A percentile compares a stretch with the other conserved stretches of the same genome.
Evolutionary conservation across 2,888 invertebrate genomes (phyloP).

Genomic region (Megalurothrips usitatus): DNA sequence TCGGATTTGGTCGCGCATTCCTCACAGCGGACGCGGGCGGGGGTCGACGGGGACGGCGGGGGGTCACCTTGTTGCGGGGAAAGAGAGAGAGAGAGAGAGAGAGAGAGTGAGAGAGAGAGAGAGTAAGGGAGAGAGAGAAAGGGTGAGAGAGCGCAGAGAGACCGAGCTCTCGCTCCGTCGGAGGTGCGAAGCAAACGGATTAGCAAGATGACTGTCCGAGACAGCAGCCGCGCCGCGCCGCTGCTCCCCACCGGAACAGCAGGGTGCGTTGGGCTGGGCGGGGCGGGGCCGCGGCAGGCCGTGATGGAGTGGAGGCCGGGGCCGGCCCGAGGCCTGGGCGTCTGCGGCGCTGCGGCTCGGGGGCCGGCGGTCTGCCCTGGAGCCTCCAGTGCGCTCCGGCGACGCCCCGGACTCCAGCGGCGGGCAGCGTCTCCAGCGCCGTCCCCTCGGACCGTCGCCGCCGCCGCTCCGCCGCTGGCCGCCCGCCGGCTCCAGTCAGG

Average conservation of each 20-base stretch:
- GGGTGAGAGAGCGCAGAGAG: no score
- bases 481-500: not conserved
- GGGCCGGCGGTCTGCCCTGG: no score
- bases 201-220: not conserved
- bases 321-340: not conserved
- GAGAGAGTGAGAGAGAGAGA: no score
- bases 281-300: not conserved
- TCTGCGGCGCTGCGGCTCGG: not conserved
- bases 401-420: no score
- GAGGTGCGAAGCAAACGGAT: not conserved
- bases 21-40: not conserved
- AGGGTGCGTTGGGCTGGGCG: no score
- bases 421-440: no score
- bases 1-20: not conserved
- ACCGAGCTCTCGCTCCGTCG: not conserved
- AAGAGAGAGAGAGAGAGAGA: no score
- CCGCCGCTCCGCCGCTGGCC: no score
- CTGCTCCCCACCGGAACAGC: no score
- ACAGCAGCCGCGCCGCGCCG: not conserved
- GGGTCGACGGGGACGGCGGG: not conserved
- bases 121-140: no score
- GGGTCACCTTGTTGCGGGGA: not conserved
- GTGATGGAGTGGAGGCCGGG: not conserved
- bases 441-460: not conserved
- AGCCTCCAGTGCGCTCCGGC: no score